These are phyloP conservation scores for Caenorhabditis sinica DNA, from an alignment of 2,888 invertebrate species.

Conservation along the genomic window DNA sequence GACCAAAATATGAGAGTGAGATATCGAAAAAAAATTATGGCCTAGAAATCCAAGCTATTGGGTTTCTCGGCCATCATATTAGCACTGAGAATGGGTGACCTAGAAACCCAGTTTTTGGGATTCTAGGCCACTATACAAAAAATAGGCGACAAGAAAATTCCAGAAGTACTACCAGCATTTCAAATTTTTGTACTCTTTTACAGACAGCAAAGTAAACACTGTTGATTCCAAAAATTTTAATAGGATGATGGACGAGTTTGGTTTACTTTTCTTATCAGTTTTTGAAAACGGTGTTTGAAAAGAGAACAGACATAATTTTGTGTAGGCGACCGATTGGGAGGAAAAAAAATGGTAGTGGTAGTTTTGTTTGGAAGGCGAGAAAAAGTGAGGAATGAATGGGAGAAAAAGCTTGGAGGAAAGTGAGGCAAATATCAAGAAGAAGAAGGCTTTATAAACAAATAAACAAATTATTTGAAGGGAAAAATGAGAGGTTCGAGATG, in stretches of 20 bases:
- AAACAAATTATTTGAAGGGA: constrained; percentile 44
- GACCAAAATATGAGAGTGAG: no score
- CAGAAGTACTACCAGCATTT: no score
- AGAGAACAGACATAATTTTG: not conserved
- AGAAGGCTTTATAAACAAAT: constrained; percentile 44
- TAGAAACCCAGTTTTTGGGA: not conserved
- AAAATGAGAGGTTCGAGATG: not conserved
- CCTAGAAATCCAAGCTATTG: no score
- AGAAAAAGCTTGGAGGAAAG: not conserved
- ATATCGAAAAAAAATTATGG: no score
- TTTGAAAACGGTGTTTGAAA: not conserved
- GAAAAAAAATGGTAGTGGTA: not conserved
- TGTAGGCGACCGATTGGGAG: not conserved
- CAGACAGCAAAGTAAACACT: not conserved
- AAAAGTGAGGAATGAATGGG: not conserved
- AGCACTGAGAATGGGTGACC: no score
- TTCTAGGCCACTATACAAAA: no score
- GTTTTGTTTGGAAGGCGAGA: not conserved
- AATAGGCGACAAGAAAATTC: not conserved
- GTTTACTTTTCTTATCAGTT: not conserved
- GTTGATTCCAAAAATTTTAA: not conserved
- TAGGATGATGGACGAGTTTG: constrained; percentile 8
- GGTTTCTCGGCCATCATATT: not conserved
- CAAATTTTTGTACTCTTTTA: not conserved
- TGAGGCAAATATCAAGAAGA: constrained; percentile 15